Percentiles rank a stretch among this genome's conserved stretches.
These are phyloP conservation scores for Cinclus cinclus DNA, from an alignment of 2,113 vertebrate genomes.

Conservation along the genomic window DNA sequence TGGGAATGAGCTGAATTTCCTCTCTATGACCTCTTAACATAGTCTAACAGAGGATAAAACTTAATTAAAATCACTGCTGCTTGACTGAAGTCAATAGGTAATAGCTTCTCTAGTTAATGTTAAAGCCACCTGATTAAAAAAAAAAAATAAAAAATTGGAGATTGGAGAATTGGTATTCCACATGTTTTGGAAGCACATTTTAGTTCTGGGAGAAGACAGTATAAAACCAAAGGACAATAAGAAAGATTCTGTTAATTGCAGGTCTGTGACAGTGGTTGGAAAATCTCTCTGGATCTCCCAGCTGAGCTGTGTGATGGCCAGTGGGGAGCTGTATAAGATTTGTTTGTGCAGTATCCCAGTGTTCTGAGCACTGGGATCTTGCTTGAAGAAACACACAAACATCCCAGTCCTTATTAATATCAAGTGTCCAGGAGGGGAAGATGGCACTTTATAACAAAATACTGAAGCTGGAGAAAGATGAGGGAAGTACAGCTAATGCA, in stretches of 20 bases:
- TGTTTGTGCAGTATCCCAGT: background rate
- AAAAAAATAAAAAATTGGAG: background rate
- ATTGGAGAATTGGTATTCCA: background rate
- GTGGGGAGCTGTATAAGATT: background rate
- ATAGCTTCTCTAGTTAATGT: background rate
- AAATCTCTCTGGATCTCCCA: background rate
- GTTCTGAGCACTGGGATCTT: background rate
- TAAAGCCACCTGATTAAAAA: background rate
- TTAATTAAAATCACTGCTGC: background rate
- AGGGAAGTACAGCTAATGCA: background rate
- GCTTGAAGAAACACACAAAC: background rate
- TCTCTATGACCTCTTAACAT: background rate
- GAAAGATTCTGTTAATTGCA: background rate
- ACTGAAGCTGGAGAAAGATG: background rate
- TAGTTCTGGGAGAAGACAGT: background rate
- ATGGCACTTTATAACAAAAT: background rate
- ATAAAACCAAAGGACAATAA: background rate
- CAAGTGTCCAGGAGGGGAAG: background rate
- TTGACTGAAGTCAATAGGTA: background rate
- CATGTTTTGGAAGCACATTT: background rate
- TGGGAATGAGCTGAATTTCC: background rate
- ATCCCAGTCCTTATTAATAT: background rate
- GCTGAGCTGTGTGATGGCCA: background rate
- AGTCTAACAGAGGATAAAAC: background rate
- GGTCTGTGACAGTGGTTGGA: background rate